phyloP scores from a whole-genome alignment of 2,797 vertebrate species.

The Poeciliopsis turneri region DNA sequence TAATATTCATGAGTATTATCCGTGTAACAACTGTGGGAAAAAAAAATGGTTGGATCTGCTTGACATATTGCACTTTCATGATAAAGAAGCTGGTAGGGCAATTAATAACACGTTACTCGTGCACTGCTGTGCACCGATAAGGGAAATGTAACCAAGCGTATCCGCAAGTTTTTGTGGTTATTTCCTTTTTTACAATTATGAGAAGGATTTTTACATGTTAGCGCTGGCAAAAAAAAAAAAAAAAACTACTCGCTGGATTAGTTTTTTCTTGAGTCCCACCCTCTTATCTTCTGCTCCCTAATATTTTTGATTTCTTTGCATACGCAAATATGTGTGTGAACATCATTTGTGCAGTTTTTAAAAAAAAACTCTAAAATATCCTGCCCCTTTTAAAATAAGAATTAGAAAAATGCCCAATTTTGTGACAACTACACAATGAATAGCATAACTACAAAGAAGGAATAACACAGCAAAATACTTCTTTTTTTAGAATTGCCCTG shows the following conservation, averaged over 20 bases:
- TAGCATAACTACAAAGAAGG: background rate
- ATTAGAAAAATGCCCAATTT: background rate
- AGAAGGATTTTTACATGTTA: background rate
- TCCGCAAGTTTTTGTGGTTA: background rate
- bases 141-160: background rate
- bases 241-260: background rate
- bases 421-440: background rate
- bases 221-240: background rate
- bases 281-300: background rate
- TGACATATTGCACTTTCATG: slow-evolving; percentile 59
- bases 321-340: background rate
- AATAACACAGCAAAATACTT: background rate
- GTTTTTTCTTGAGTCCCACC: background rate
- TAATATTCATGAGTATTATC: slow-evolving; percentile 65
- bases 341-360: background rate
- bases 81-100: slow-evolving; percentile 49
- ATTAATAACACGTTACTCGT: slow-evolving; percentile 52
- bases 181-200: background rate
- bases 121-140: slow-evolving; percentile 14
- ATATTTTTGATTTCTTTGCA: slow-evolving; percentile 5
- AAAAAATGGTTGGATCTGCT: slow-evolving; percentile 61
- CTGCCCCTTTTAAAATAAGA: background rate
- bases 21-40: slow-evolving; percentile 59
- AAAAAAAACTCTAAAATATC: background rate
- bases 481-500: background rate